Evolutionary conservation across 2,113 vertebrate species (phyloP).

Genomic region (Semnornis frantzii): DNA sequence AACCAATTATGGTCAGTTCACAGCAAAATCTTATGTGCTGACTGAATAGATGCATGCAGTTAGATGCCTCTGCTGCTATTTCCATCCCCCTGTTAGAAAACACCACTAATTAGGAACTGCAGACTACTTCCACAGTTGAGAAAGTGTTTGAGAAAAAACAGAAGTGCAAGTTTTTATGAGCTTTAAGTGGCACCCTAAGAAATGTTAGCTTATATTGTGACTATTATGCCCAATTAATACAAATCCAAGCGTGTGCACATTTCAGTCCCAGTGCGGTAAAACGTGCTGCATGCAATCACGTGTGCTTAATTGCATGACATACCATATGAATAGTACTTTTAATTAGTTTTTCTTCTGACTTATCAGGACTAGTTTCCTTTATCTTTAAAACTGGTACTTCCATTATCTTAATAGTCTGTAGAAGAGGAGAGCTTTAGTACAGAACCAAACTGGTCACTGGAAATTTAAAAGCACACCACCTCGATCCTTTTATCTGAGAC

Average conservation of each 20-base stretch:
- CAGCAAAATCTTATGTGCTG: constrained; percentile 23
- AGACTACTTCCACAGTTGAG: background rate
- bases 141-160: background rate
- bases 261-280: constrained; percentile 42
- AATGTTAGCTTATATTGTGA: background rate
- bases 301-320: constrained; percentile 75
- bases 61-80: background rate
- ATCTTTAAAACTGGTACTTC: constrained; percentile 98
- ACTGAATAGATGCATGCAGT: background rate
- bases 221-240: background rate
- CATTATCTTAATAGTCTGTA: constrained; percentile 93
- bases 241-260: background rate
- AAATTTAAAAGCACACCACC: background rate
- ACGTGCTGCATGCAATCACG: constrained; percentile 76
- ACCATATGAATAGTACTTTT: constrained; percentile 98
- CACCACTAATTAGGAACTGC: background rate
- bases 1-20: background rate
- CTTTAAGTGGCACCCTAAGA: background rate
- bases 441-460: constrained; percentile 19
- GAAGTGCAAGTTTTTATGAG: background rate
- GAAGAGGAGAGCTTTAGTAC: constrained; percentile 82
- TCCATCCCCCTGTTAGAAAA: background rate
- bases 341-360: constrained; percentile 90
- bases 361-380: constrained; percentile 87
- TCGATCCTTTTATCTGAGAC: background rate